Base-by-base conservation (phyloP, 1,140 invertebrate species). In the Aricia agestis region DNA sequence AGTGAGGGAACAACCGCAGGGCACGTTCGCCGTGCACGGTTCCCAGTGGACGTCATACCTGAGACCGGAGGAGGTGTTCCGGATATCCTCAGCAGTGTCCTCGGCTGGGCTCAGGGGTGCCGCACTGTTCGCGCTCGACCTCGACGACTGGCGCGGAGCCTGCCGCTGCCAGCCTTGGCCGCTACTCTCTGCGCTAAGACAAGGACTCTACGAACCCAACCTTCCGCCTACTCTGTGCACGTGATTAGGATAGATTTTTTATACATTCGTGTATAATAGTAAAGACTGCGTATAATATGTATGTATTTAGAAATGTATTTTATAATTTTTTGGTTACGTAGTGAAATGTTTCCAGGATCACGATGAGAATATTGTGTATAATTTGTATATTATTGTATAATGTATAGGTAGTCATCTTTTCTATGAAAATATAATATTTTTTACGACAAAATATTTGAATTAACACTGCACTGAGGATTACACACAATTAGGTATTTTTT, bases 11-110 rank as follows among this genome's bases (percentile, higher is more conserved):
- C 91, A 93, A 0, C 74, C 93, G 66, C 93, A 94, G 25, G 97
- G 96, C 6, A 95, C 96, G 1, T 97, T 95, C 83, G 95, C 95
- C 0, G 93, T 93, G 58, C 93, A 90, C 68, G 95, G 94, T 0
- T 94, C 94, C 70, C 96, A 97, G 85, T 98, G 97, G 97, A 95
- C 96, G 1, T 95, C 95, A 0, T 98, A 95, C 81, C 95, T 97
- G 78, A 95, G 96, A 82, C 93, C 95, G 3, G 90, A 93, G 1
- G 95, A 95, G 72, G 94, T 95, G 65, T 87, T 92, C 36, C 90
- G 92, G 68, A 92, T 93, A 76, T 85, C 94, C 0, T 89, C 94
- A 65, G 92, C 94, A 69, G 93, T 95, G 0, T 93, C 91, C 58
- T 86, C 92, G 3, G 80, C 94, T 61, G 92, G 93, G 7, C 81